These are phyloP conservation scores for Picathartes gymnocephalus DNA, from an alignment of 2,113 vertebrate genomes.

Conservation along the genomic window DNA sequence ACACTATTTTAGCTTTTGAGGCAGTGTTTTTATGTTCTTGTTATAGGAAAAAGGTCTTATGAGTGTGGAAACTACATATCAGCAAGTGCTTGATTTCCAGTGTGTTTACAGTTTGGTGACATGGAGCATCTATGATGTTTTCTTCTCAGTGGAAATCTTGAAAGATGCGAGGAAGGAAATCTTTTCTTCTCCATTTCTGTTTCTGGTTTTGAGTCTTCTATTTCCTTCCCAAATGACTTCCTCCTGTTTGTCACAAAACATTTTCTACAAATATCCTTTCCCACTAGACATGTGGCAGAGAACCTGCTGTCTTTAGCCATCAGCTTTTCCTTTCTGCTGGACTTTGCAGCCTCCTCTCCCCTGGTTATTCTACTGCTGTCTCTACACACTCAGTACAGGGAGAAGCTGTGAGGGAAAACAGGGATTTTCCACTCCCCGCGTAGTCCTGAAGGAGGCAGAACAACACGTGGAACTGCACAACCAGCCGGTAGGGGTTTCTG, in stretches of 20 bases:
- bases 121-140: background rate
- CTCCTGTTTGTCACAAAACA: background rate
- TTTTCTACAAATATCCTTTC: background rate
- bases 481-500: background rate
- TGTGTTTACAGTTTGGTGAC: background rate
- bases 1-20: background rate
- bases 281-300: background rate
- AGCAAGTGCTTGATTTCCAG: background rate
- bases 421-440: background rate
- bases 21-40: background rate
- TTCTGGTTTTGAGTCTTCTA: background rate
- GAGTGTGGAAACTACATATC: background rate
- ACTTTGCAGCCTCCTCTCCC: accelerated
- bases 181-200: background rate
- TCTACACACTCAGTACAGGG: background rate
- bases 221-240: background rate
- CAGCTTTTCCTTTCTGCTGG: background rate
- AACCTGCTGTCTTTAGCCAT: background rate
- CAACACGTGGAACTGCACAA: background rate
- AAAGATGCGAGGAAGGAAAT: background rate
- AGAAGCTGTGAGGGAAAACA: background rate
- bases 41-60: background rate
- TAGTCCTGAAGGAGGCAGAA: background rate
- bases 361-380: background rate
- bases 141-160: background rate